phyloP scores from a whole-genome alignment of 2,888 invertebrate genomes.

The Dasysyrphus albostriatus region DNA sequence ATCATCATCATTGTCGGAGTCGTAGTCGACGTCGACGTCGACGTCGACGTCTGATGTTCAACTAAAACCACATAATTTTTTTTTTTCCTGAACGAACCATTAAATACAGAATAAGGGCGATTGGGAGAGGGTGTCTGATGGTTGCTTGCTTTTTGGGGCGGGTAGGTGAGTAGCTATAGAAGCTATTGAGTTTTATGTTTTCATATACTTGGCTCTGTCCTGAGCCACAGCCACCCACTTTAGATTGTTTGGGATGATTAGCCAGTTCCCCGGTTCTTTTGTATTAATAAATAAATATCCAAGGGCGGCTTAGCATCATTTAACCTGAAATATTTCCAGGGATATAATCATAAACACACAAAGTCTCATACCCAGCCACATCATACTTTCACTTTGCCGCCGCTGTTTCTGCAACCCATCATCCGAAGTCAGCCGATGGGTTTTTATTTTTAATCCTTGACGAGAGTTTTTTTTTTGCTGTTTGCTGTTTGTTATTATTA shows the following conservation, averaged over 20 bases:
- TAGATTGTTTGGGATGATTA: conserved; percentile 41
- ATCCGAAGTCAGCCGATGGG: conserved; percentile 15
- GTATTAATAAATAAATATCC: conserved; percentile 46
- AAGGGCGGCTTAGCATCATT: conserved; percentile 44
- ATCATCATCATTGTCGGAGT: conserved; percentile 11
- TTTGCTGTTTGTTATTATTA: not conserved
- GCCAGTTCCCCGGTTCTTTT: conserved; percentile 33
- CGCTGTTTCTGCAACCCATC: not conserved
- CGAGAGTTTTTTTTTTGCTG: not conserved
- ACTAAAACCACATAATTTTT: conserved; percentile 17
- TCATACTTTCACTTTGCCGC: not conserved
- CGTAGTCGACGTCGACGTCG: not conserved
- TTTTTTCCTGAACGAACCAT: conserved; percentile 13
- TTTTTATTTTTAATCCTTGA: conserved; percentile 39
- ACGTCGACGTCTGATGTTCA: conserved; percentile 25
- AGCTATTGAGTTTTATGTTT: conserved; percentile 7
- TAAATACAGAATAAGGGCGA: conserved; percentile 14
- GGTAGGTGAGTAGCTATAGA: not conserved
- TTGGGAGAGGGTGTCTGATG: not conserved
- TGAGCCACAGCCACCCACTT: conserved; percentile 9
- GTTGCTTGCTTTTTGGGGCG: too few species aligned
- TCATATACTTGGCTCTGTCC: not conserved
- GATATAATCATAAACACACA: conserved; percentile 31
- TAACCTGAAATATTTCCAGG: conserved; percentile 44
- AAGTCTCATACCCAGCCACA: not conserved